Percentiles rank a stretch among this genome's conserved stretches.
phyloP scores from a whole-genome alignment of 2,113 vertebrate species.

The Oenanthe oenanthe region DNA sequence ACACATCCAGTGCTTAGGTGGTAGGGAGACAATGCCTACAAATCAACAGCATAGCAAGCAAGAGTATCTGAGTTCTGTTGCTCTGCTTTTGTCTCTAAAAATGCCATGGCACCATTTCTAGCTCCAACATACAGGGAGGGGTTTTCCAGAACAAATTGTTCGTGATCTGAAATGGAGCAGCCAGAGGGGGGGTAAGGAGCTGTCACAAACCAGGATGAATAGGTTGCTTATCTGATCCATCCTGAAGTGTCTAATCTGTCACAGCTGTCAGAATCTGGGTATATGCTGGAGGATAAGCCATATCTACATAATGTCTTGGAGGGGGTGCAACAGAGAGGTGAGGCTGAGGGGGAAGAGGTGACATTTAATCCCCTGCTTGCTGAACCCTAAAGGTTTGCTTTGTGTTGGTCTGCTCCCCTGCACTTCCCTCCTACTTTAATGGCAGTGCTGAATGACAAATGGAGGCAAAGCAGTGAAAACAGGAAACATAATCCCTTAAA shows the following conservation, averaged over 20 bases:
- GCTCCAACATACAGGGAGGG: neutral
- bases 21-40: neutral
- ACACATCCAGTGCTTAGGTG: neutral
- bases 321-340: neutral
- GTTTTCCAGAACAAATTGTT: neutral
- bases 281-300: neutral
- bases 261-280: neutral
- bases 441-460: conserved; percentile 46
- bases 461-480: conserved; percentile 55
- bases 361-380: conserved; percentile 19
- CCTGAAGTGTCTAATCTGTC: neutral
- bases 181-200: neutral
- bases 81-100: neutral
- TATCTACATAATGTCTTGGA: neutral
- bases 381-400: conserved; percentile 15
- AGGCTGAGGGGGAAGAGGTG: neutral
- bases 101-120: neutral
- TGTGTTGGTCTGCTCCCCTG: neutral
- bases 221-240: neutral
- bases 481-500: conserved; percentile 48
- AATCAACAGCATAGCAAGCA: neutral
- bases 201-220: neutral
- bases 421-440: conserved; percentile 19
- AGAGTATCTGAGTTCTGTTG: neutral
- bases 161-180: neutral